Base-by-base conservation (phyloP, 2,888 invertebrate genomes). In the Epiblema foenella region DNA sequence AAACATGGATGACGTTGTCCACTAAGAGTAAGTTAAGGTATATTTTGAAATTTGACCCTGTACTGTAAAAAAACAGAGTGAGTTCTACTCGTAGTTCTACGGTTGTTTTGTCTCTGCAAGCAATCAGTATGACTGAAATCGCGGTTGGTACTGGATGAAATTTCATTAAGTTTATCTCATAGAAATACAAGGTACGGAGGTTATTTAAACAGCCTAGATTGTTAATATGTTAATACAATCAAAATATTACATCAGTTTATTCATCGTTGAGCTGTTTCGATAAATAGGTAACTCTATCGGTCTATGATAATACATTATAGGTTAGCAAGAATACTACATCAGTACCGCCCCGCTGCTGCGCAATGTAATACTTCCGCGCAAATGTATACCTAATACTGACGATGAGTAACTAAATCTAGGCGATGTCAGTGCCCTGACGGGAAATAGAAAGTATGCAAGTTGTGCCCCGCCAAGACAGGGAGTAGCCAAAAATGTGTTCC, bases 151-250 rank as follows among this genome's bases (percentile, higher is more conserved):
- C 54, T 54, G 54, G 1, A 24, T 15, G 18, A 54, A 54, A 24
- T 24, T 54, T 5, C 24, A 54, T 5, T 54, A 54, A 11, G 11
- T 52, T 24, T 52, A 52, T 52, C 52, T 52, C 20, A 20, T 20
- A 12, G 24, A 54, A 54, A 54, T 54, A 24, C 7, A 1, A 18
- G 5, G 24, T 54, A 24, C 24, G 5, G 24, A 54, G 24, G 54
- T 54, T 54, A 54, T 29, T 54, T 54, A 54, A 54, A 54, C 54
- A 54, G 54, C 24, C 54, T 29, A 15, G 20, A 18, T 24, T 12
- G 52, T 20, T 24, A 54, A 54, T 54, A 24, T 12, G 52, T 20
- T 24, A 54, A 54, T 54, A 24, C 20, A 10, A 20, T 2, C 0
- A 4, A 24, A 54, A 54, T 54, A 20, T 54, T 54, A 54, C 54